Evolutionary conservation across 2,113 vertebrate species (phyloP), one percentile per base, ranked within the genome.

Genomic region (Chinchilla lanigera): DNA sequence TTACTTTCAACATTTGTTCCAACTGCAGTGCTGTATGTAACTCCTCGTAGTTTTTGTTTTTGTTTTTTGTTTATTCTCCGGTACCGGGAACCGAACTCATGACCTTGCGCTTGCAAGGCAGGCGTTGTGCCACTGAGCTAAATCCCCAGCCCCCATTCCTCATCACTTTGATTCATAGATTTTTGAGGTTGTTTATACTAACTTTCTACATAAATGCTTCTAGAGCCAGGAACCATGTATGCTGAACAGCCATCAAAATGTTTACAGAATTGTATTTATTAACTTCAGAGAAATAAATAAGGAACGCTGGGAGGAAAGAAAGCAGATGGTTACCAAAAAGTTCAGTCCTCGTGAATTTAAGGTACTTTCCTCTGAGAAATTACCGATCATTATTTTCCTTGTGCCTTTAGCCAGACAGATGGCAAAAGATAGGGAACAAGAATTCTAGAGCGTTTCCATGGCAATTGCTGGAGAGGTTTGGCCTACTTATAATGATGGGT

Each of bases 361-460:
- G 89, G 61, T 63, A 47, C 10, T 83, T 96, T 92, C n/a, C 75
- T 28, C 14, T 52, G 78, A 95, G 87, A 85, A 85, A 92, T 94
- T 90, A 80, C 20, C 90, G 54, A 93, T 89, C 2, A 24, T 89
- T 93, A 60, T 86, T 97, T 97, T 95, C 35, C 33, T 93, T 69
- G 54, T 77, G 94, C 69, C 58, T 96, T 86, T 83, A 92, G 61
- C 85, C 83, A 90, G 61, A 94, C 89, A 97, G 93, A 97, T 92
- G 95, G 93, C 41, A 67, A 47, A 85, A 94, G 89, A 80, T 1
- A 1, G 63, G 78, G 60, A 97, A 73, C 28, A 52, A 69, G 84
- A 82, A 78, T 82, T 77, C 58, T 71, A 52, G 41, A 84, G 54
- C 3, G 95, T 98, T 98, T 95, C 95, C 96, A 96, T 93, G 94